Evolutionary conservation across 2,113 vertebrate genomes (phyloP), one percentile per base, ranked within the genome.

Genomic region (Cercocebus atys): DNA sequence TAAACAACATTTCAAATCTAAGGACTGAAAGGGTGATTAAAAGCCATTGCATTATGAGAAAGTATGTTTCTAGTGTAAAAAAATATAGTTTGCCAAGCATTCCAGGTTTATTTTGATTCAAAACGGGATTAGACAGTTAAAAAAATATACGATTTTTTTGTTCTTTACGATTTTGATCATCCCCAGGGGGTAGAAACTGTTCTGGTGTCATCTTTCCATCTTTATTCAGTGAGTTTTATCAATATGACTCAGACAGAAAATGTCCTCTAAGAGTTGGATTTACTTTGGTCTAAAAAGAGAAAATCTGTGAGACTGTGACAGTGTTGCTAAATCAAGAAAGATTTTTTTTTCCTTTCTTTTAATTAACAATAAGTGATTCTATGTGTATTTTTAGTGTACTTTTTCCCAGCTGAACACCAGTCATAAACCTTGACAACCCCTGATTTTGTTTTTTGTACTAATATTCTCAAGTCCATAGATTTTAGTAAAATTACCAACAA

Each of bases 231-330:
- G 1, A 86, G 8, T 84, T 87, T 93, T 82, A 92, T 96, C 96
- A 98, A 87, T 45, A 18, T 27, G 96, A 98, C 47, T 75, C 8
- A 10, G 93, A 95, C 90, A 97, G 92, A 96, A 78, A 55, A 70
- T 96, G 92, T 97, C 76, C 88, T 97, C 52, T 95, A 87, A 96
- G 93, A 47, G 47, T 90, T 79, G 35, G 76, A 96, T 94, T 97
- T 97, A 80, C 93, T 98, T 95, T 2, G 1, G 85, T 97, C 93
- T 97, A 92, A 95, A 94, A 97, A 96, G 47, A 97, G 96, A 98
- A 96, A 97, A 98, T 97, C 90, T 97, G 92, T 57, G 64, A 95
- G 80, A 52, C 92, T 95, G 38, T 94, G 95, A 94, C 75, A 10
- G 2, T 78, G 75, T 18, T 32, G 7, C 27, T 78, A 78, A 78